These are phyloP conservation scores for Mirounga angustirostris DNA, from an alignment of 2,113 vertebrate genomes.

Conservation along the genomic window DNA sequence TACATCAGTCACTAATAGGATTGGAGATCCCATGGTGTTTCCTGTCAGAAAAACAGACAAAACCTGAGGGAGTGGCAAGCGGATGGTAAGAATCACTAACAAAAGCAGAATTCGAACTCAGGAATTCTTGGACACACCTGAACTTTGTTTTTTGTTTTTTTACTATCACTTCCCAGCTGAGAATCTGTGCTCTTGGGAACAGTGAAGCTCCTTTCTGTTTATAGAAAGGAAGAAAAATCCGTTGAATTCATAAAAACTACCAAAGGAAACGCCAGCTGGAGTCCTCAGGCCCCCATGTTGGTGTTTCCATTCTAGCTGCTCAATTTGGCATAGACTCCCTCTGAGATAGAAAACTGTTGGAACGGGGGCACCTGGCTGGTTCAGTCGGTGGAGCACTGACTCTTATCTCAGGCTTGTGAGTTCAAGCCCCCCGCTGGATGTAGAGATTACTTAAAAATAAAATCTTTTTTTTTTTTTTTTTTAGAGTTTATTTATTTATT, in stretches of 20 bases:
- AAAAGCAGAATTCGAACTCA: conserved; percentile 9
- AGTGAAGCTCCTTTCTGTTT: conserved; percentile 31
- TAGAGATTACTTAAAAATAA: background rate
- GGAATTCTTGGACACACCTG: background rate
- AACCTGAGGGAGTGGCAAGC: background rate
- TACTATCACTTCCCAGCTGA: background rate
- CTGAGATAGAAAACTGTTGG: background rate
- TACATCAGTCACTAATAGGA: background rate
- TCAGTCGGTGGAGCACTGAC: background rate
- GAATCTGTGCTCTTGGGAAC: background rate
- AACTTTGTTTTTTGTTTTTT: background rate
- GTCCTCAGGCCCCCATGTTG: background rate
- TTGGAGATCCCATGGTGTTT: background rate
- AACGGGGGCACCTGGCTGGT: background rate
- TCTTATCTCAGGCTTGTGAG: background rate
- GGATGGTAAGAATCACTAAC: background rate
- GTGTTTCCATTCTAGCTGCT: conserved; percentile 13
- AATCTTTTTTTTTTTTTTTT: too few relatives aligned
- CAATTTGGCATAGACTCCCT: background rate
- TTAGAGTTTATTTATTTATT: too few relatives aligned
- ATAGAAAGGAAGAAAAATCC: conserved; percentile 47
- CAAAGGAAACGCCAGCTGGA: conserved; percentile 16
- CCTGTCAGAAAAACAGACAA: background rate
- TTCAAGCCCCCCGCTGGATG: background rate
- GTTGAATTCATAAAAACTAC: conserved; percentile 55